Evolutionary conservation across 1,140 invertebrate genomes (phyloP), one percentile per base, ranked within the genome.

Genomic region (Acromyrmex charruanus): DNA sequence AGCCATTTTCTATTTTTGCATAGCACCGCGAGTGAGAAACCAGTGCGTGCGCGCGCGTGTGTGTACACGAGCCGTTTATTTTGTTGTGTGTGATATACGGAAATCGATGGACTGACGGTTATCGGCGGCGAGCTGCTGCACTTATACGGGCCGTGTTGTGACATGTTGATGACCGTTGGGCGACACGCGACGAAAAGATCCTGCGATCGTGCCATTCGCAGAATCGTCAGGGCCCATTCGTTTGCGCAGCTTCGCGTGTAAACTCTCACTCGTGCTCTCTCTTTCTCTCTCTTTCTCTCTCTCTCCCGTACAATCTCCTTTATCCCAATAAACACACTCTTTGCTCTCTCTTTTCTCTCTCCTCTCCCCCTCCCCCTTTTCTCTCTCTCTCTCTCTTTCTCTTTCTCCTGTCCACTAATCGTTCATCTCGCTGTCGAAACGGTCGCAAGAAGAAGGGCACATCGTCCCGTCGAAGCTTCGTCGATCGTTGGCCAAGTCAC

Each of bases 1-100:
- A 87, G 94, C 94, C 94, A 95, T 95, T 95, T 95, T 95, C 94
- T 95, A 95, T 95, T 95, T 95, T 95, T 95, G 94, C 94, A 94
- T 94, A 95, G 94, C 93, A 94, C 92, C 92, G 92, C 92, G 92
- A 81, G 92, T 91, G 91, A 92, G 92, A 80, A 49, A 89, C 92
- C 16, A 93, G 91, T 92, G 92, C 92, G 59, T 21, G 72, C n/a
- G 72, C 93, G 90, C 90, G 93, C 5, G 25, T 92, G 91, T 93
- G 93, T 94, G 92, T 94, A 93, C 89, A 91, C 92, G 68, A 12
- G 31, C 14, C n/a, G 61, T 79, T 81, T 84, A 74, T 74, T 59
- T 84, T 51, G 10, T 71, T 81, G 79, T 31, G 61, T 92, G 92
- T 92, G 92, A 91, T 90, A 91, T 90, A 92, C 93, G 92, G 77